These are phyloP conservation scores for Bombus affinis DNA, from an alignment of 1,140 invertebrate genomes.

Conservation along the genomic window DNA sequence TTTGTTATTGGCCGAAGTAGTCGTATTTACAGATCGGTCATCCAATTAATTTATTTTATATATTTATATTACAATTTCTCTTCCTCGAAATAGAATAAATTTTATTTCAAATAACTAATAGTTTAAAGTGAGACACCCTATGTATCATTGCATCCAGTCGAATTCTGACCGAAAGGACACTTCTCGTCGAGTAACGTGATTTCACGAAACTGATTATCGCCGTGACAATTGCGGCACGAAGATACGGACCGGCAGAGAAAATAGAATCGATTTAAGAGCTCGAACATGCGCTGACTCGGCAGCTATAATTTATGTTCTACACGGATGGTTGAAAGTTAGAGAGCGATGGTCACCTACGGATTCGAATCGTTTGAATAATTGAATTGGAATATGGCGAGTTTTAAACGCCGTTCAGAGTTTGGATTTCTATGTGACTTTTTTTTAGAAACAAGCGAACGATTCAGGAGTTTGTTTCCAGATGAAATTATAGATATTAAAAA, in stretches of 20 bases:
- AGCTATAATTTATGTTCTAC: slow-evolving; percentile 30
- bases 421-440: neutral
- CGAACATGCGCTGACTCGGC: slow-evolving; percentile 9
- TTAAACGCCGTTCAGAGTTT: neutral
- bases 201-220: slow-evolving; percentile 55
- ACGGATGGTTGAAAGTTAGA: slow-evolving; percentile 46
- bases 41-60: neutral
- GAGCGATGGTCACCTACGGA: slow-evolving; percentile 16
- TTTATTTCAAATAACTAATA: neutral
- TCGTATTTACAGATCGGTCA: neutral
- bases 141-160: neutral
- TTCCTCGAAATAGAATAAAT: neutral
- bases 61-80: too few relatives aligned
- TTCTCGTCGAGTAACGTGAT: slow-evolving; percentile 58
- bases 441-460: neutral
- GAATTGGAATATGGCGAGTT: slow-evolving; percentile 27
- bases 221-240: slow-evolving; percentile 44
- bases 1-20: neutral
- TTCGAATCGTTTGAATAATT: slow-evolving; percentile 25
- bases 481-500: too few relatives aligned
- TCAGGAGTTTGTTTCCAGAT: neutral
- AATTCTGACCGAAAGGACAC: slow-evolving; percentile 25
- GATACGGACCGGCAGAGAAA: slow-evolving; percentile 37
- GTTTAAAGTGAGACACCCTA: neutral
- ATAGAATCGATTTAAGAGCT: slow-evolving; percentile 56